Percentiles rank a stretch among this genome's conserved stretches.
phyloP scores from a whole-genome alignment of 2,888 invertebrate genomes.

The Amphiduros pacificus region DNA sequence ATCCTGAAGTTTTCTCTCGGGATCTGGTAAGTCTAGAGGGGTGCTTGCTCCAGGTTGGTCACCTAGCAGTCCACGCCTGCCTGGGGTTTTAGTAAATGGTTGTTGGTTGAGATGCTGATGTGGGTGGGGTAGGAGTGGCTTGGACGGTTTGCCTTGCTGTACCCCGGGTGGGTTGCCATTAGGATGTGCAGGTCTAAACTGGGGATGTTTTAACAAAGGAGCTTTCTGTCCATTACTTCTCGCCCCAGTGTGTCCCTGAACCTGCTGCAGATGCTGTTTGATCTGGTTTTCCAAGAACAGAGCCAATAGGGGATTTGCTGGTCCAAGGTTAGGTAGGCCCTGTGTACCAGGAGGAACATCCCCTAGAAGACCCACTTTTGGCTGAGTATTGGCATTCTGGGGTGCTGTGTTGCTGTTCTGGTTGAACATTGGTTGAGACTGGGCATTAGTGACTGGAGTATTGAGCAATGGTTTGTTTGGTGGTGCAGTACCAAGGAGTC shows the following conservation, averaged over 20 bases:
- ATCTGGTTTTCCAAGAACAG: slow-evolving; percentile 13
- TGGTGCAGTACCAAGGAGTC: slow-evolving; percentile 9
- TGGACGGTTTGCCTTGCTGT: not conserved
- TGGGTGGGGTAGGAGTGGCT: too few species aligned
- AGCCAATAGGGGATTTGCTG: slow-evolving; percentile 15
- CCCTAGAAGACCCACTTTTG: not conserved
- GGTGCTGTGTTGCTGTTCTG: too few species aligned
- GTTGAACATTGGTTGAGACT: too few species aligned
- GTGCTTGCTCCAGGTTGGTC: slow-evolving; percentile 7
- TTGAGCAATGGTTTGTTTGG: too few species aligned
- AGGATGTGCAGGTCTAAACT: too few species aligned
- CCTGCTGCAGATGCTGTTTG: slow-evolving; percentile 4
- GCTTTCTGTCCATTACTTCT: not conserved
- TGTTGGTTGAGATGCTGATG: too few species aligned
- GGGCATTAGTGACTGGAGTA: too few species aligned
- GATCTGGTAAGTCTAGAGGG: not conserved
- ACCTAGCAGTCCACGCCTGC: slow-evolving; percentile 7
- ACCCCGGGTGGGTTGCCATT: not conserved
- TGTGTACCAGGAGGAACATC: not conserved
- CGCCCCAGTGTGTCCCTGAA: not conserved
- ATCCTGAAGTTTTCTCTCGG: not conserved
- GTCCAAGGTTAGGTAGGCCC: slow-evolving; percentile 2
- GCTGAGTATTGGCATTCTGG: not conserved
- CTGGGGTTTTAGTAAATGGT: too few species aligned
- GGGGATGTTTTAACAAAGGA: too few species aligned